Percentiles rank a stretch among this genome's conserved stretches.
Evolutionary conservation across 2,797 vertebrate genomes (phyloP).

Genomic region (Rhodeus uyekii): DNA sequence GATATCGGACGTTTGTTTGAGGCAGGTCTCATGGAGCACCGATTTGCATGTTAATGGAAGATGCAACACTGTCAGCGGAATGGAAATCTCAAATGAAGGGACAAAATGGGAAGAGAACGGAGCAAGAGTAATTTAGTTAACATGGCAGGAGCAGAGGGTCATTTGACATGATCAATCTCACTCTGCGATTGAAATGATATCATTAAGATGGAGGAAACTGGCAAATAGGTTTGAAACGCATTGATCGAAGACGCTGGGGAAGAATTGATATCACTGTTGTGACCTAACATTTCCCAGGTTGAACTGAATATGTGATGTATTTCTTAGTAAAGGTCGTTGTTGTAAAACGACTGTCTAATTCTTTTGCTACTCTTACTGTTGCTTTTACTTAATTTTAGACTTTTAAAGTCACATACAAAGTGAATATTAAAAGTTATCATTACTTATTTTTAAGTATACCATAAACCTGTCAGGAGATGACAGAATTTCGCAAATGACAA

Average conservation of each 20-base stretch:
- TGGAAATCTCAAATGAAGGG: slow-evolving; percentile 63
- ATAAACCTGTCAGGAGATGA: background rate
- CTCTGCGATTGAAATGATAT: slow-evolving; percentile 49
- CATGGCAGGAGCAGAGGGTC: slow-evolving; percentile 49
- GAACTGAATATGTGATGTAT: background rate
- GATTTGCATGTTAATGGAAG: slow-evolving; percentile 75
- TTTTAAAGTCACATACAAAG: background rate
- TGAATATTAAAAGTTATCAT: too few relatives aligned
- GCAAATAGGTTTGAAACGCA: slow-evolving; percentile 48
- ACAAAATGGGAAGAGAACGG: slow-evolving; percentile 38
- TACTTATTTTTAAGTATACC: too few relatives aligned
- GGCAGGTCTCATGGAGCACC: slow-evolving; percentile 61
- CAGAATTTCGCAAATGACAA: background rate
- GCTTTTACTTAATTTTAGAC: background rate
- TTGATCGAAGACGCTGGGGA: slow-evolving; percentile 43
- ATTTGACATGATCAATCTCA: slow-evolving; percentile 55
- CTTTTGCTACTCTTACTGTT: background rate
- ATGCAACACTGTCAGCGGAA: slow-evolving; percentile 66
- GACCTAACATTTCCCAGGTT: slow-evolving; percentile 28
- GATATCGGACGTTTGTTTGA: slow-evolving; percentile 62
- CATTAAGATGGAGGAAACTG: slow-evolving; percentile 47
- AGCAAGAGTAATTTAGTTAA: slow-evolving; percentile 54
- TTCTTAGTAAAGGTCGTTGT: background rate
- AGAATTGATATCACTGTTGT: slow-evolving; percentile 30
- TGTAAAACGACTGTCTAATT: slow-evolving; percentile 12